These are phyloP conservation scores for Thymelicus lineola DNA, from an alignment of 2,888 invertebrate species.

Conservation along the genomic window DNA sequence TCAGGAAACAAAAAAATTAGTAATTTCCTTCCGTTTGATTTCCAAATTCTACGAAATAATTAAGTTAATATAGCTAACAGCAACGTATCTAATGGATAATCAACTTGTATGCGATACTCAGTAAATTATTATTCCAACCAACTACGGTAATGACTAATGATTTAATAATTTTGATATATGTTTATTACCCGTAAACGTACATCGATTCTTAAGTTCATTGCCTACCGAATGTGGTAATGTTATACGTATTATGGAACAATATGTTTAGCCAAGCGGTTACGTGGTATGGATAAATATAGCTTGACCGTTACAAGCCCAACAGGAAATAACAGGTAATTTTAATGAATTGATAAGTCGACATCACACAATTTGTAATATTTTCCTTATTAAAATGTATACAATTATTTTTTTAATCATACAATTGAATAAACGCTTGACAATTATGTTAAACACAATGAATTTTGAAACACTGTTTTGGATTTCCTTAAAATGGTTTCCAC, in stretches of 20 bases:
- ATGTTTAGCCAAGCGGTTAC: constrained; percentile 3
- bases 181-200: background rate
- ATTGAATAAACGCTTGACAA: too few species aligned
- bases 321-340: constrained; percentile 24
- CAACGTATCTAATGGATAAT: too few species aligned
- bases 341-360: constrained; percentile 9
- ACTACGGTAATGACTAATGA: background rate
- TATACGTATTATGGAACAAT: constrained; percentile 2
- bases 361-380: background rate
- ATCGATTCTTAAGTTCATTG: background rate
- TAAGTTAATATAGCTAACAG: too few species aligned
- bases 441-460: too few species aligned
- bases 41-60: too few species aligned
- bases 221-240: constrained; percentile 4
- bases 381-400: background rate
- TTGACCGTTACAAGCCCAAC: constrained; percentile 24
- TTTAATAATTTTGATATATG: background rate
- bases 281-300: constrained; percentile 17
- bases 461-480: too few species aligned
- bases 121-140: too few species aligned
- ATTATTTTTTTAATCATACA: background rate
- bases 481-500: too few species aligned
- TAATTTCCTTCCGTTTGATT: too few species aligned
- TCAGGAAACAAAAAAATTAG: too few species aligned
- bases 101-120: too few species aligned